phyloP scores from a whole-genome alignment of 1,140 invertebrate species.

The Chlorops oryzae region DNA sequence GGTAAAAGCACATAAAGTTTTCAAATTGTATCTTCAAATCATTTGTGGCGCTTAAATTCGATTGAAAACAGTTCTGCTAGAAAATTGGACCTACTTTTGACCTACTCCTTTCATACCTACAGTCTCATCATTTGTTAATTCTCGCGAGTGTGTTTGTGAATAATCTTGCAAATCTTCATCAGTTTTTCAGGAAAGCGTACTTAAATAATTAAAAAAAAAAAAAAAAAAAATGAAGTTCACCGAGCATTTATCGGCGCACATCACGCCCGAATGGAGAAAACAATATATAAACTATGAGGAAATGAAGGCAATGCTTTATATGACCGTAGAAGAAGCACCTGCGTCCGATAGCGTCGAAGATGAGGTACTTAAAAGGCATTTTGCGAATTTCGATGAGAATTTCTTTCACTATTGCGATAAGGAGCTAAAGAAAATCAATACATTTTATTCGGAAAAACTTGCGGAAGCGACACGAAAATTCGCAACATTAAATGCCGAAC shows the following conservation, averaged over 20 bases:
- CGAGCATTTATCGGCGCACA: constrained; percentile 90
- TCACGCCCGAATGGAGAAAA: constrained; percentile 98
- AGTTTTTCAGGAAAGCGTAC: too few relatives aligned
- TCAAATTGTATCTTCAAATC: too few relatives aligned
- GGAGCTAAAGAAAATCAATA: constrained; percentile 93
- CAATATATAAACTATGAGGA: constrained; percentile 99
- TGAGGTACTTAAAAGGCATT: constrained; percentile 82
- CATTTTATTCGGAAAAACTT: constrained; percentile 96
- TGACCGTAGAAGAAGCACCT: constrained; percentile 81
- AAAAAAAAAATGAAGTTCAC: constrained; percentile 85
- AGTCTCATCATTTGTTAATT: too few relatives aligned
- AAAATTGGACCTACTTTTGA: too few relatives aligned
- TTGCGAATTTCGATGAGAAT: constrained; percentile 92
- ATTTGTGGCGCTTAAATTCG: too few relatives aligned
- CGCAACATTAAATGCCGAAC: constrained; percentile 81
- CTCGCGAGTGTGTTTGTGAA: too few relatives aligned
- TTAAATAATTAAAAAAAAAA: constrained; percentile 5
- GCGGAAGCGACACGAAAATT: constrained; percentile 95
- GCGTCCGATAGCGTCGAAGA: constrained; percentile 80
- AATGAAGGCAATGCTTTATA: constrained; percentile 88
- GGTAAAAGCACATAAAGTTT: too few relatives aligned
- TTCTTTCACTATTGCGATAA: constrained; percentile 94
- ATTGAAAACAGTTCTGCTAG: too few relatives aligned
- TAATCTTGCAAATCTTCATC: too few relatives aligned
- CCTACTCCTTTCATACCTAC: too few relatives aligned